Evolutionary conservation across 2,113 vertebrate genomes (phyloP).

Genomic region (Noturus placidus): DNA sequence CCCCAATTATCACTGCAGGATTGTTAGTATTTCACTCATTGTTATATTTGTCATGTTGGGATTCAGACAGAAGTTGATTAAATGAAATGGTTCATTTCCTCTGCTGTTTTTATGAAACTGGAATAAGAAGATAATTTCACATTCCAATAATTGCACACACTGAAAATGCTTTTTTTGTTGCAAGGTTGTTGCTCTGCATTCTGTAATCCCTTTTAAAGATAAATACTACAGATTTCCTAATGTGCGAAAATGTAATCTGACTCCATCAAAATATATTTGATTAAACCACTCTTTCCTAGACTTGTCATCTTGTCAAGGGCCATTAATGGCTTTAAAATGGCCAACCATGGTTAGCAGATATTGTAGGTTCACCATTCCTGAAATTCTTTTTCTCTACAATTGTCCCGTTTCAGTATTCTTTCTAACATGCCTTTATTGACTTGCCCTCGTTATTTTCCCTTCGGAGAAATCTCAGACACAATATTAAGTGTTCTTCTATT

Average conservation of each 20-base stretch:
- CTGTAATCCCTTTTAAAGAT: conserved; percentile 2
- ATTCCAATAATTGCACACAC: not conserved
- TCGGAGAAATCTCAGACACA: not conserved
- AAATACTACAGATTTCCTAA: not conserved
- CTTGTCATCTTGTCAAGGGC: not conserved
- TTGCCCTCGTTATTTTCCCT: not conserved
- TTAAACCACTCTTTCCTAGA: not conserved
- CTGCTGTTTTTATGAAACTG: conserved; percentile 14
- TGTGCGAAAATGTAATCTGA: not conserved
- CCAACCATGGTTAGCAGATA: not conserved
- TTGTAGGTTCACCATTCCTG: not conserved
- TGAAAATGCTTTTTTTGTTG: not conserved
- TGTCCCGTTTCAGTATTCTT: not conserved
- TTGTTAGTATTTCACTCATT: conserved; percentile 19
- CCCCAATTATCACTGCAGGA: conserved; percentile 35
- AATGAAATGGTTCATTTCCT: conserved; percentile 42
- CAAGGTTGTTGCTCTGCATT: not conserved
- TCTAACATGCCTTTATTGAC: not conserved
- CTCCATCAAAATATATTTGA: not conserved
- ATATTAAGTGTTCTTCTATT: not conserved
- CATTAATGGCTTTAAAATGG: not conserved
- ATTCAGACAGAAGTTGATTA: conserved; percentile 43
- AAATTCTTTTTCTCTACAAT: not conserved
- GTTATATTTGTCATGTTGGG: conserved; percentile 34
- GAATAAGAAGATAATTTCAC: conserved; percentile 24